phyloP scores from a whole-genome alignment of 2,797 vertebrate genomes.

The Champsocephalus esox region DNA sequence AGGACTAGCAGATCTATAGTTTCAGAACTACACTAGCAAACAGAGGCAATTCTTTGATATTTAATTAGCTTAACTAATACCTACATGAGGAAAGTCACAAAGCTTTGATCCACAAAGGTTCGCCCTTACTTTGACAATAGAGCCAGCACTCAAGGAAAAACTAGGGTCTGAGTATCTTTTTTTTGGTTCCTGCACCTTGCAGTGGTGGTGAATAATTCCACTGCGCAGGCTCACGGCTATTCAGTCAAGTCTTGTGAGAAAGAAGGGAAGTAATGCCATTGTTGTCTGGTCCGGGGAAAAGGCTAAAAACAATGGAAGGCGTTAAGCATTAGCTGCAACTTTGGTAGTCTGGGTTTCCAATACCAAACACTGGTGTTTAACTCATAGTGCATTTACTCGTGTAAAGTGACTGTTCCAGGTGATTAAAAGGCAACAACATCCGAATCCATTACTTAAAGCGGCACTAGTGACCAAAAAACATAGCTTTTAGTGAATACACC shows the following conservation, averaged over 20 bases:
- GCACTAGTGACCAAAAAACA: not conserved
- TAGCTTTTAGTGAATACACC: not conserved
- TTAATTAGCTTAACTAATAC: not conserved
- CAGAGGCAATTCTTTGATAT: not conserved
- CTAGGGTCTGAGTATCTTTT: constrained; percentile 13
- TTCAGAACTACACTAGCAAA: not conserved
- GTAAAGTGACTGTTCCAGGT: too few species aligned
- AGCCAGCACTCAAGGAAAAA: not conserved
- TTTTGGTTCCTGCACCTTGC: constrained; percentile 18
- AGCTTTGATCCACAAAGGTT: not conserved
- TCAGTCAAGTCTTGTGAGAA: constrained; percentile 24
- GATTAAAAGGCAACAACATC: too few species aligned
- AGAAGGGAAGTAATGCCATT: constrained; percentile 56
- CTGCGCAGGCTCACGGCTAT: constrained; percentile 1
- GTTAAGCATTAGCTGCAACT: constrained; percentile 28
- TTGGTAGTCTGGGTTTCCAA: not conserved
- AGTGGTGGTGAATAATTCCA: constrained; percentile 37
- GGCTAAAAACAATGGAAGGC: constrained; percentile 41
- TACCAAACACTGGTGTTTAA: constrained; percentile 30
- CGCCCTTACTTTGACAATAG: not conserved
- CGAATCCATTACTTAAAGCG: not conserved
- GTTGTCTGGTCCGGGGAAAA: constrained; percentile 48
- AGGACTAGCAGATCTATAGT: too few species aligned
- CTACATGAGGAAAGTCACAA: not conserved
- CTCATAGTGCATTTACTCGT: not conserved